phyloP scores from a whole-genome alignment of 1,140 invertebrate species.

The Aphelinus certus region DNA sequence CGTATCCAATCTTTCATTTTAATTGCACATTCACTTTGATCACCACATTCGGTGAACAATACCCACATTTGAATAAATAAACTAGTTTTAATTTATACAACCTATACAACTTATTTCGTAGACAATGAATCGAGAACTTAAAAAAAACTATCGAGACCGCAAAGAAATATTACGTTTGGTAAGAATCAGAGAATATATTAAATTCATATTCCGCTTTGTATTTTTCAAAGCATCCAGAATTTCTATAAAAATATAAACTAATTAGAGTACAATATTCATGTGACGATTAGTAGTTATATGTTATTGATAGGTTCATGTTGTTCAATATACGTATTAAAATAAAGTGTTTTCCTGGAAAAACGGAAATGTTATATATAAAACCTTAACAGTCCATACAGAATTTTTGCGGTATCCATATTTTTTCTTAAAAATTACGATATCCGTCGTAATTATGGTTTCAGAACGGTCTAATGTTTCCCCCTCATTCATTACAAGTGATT shows the following conservation, averaged over 20 bases:
- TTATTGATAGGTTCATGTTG: conserved; percentile 5
- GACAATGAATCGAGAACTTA: conserved; percentile 13
- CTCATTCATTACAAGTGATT: too few relatives aligned
- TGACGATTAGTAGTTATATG: conserved; percentile 14
- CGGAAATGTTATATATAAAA: too few relatives aligned
- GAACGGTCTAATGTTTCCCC: too few relatives aligned
- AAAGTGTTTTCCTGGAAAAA: neutral
- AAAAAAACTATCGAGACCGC: conserved; percentile 33
- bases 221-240: conserved; percentile 7
- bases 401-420: conserved; percentile 21
- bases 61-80: conserved; percentile 52
- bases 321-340: conserved; percentile 4
- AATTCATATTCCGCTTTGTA: conserved; percentile 3
- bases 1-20: conserved; percentile 7
- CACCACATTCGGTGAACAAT: conserved; percentile 10
- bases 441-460: neutral
- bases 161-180: conserved; percentile 3
- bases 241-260: conserved; percentile 31
- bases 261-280: conserved; percentile 22
- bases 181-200: neutral
- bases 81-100: conserved; percentile 51
- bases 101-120: conserved; percentile 30
- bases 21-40: conserved; percentile 33
- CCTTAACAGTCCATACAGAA: neutral
- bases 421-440: conserved; percentile 16